Base-by-base conservation (phyloP, 2,888 invertebrate species). In the Apomyelois bistriatella region DNA sequence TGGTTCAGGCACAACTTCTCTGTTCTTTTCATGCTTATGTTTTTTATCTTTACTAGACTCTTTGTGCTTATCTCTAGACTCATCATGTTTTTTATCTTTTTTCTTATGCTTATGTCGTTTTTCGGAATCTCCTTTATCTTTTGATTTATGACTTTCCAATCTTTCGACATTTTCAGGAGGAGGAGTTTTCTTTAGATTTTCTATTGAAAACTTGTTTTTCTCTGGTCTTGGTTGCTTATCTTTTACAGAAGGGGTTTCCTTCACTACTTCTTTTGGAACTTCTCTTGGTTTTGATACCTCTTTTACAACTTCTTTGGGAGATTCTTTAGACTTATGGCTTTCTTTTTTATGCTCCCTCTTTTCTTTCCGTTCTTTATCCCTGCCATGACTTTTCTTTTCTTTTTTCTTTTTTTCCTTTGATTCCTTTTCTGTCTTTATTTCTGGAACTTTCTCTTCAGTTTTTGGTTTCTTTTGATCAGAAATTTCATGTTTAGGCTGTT, bases 71-170 rank as follows among this genome's bases (percentile, higher is more conserved):
- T 93, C 93, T 64, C 92, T 92, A 13, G 87, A 86, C 61, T 94
- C 94, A 69, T 93, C 90, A 52, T 91, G 91, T 68, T 93, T 94
- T 66, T 94, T 94, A 60, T 93, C 93, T 73, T 93, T 93, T 73
- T 92, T 93, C 80, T 93, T 93, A 61, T 92, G 92, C 70, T 93
- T 93, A 60, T 92, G 92, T 64, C 91, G 91, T 58, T 90, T 86
- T 68, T 92, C 91, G 46, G 82, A 75, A 54, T 91, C 87, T 53
- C 86, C 83, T 65, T 92, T 92, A 15, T 91, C 92, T 72, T 87
- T 90, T 52, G 82, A 70, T 66, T 90, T 91, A 42, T 81, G 82
- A 60, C 63, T 77, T 59, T 85, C 85, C 52, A 68, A 56, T 36
- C 79, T 72, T 35, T 89, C 87, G 43, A 81, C 80, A 61, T 58